Evolutionary conservation across 2,888 invertebrate genomes (phyloP).

Genomic region (Selenia dentaria): DNA sequence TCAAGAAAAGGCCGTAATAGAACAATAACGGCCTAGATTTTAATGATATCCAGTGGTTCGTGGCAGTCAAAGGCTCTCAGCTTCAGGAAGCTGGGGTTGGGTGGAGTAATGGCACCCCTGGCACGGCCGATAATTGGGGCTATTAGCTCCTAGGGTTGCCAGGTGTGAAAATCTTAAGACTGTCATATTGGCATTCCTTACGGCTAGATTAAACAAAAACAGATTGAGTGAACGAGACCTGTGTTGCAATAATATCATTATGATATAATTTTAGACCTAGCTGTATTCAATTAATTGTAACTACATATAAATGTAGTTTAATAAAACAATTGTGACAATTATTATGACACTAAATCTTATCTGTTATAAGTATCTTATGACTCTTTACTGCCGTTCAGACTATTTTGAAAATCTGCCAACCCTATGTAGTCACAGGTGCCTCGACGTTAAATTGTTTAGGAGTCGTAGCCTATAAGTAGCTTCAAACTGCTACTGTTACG

Average conservation of each 20-base stretch:
- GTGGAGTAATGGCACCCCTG: slow-evolving; percentile 63
- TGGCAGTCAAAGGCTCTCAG: slow-evolving; percentile 43
- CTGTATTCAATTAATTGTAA: too few species aligned
- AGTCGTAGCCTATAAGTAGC: slow-evolving; percentile 30
- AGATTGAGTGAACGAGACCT: too few species aligned
- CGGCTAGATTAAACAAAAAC: too few species aligned
- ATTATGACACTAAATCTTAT: too few species aligned
- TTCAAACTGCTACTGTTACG: slow-evolving; percentile 4
- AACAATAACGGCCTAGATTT: slow-evolving; percentile 28
- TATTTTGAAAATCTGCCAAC: background rate
- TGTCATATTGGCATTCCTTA: too few species aligned
- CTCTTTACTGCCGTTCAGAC: too few species aligned
- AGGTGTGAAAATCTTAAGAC: slow-evolving; percentile 50
- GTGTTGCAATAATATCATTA: too few species aligned
- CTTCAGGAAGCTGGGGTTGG: slow-evolving; percentile 47
- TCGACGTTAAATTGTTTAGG: slow-evolving; percentile 58
- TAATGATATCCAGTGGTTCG: slow-evolving; percentile 36
- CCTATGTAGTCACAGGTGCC: slow-evolving; percentile 1
- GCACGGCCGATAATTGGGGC: slow-evolving; percentile 71
- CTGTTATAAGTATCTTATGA: too few species aligned
- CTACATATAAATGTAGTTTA: too few species aligned
- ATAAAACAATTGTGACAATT: too few species aligned
- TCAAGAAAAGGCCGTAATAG: slow-evolving; percentile 17
- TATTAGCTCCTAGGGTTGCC: slow-evolving; percentile 64
- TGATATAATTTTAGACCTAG: too few species aligned